phyloP scores from a whole-genome alignment of 2,888 invertebrate genomes.

The Nomada flava region DNA sequence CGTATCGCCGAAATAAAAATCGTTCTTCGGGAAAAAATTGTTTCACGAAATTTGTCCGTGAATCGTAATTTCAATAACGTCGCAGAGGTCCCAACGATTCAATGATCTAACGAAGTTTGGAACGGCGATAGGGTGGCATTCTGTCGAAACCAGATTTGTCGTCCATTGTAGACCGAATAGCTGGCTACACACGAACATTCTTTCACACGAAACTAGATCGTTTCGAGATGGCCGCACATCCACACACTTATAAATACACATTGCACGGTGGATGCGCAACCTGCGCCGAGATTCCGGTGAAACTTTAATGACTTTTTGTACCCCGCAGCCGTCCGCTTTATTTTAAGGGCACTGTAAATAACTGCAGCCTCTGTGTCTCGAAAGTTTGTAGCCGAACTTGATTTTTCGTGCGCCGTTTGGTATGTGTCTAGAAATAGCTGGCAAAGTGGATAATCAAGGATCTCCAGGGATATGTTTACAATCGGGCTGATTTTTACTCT shows the following conservation, averaged over 20 bases:
- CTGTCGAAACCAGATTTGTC: constrained; percentile 49
- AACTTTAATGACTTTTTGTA: constrained; percentile 57
- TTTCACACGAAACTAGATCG: constrained; percentile 56
- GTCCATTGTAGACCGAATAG: constrained; percentile 43
- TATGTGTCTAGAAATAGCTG: not conserved
- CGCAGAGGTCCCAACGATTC: constrained; percentile 2
- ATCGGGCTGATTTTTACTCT: not conserved
- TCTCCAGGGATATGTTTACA: not conserved
- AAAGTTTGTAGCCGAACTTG: constrained; percentile 23
- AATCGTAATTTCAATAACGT: not conserved
- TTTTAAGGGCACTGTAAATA: constrained; percentile 57
- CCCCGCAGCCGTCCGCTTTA: constrained; percentile 39
- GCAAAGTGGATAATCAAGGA: not conserved
- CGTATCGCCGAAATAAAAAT: too few species aligned
- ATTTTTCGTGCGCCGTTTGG: constrained; percentile 6
- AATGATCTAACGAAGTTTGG: constrained; percentile 37
- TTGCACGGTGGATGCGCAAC: constrained; percentile 10
- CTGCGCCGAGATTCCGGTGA: constrained; percentile 55
- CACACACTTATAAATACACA: constrained; percentile 38
- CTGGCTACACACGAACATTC: constrained; percentile 31
- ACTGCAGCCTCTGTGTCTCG: constrained; percentile 29
- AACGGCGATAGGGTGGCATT: constrained; percentile 43
- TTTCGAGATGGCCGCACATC: constrained; percentile 33
- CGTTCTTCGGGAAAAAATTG: too few species aligned
- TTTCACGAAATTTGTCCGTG: too few species aligned